Conservation (phyloP, 2,888 invertebrate species). For the Scaptodrosophila latifasciaeformis region DNA sequence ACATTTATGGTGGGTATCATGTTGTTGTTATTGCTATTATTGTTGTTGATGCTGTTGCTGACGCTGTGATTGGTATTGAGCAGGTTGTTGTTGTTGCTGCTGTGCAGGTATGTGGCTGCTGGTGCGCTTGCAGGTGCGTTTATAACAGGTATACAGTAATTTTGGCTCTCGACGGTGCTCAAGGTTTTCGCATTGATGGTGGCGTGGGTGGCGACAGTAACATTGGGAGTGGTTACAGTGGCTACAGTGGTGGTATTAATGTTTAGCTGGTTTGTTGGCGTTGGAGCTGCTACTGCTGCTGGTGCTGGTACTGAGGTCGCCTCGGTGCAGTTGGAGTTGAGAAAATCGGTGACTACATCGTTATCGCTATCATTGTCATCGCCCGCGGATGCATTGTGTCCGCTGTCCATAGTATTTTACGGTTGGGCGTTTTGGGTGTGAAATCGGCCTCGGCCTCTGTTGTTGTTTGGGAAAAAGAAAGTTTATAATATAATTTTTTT, state of each 20-base stretch:
- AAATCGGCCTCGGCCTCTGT: slow-evolving; percentile 18
- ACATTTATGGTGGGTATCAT: slow-evolving; percentile 90
- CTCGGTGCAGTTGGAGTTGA: slow-evolving; percentile 68
- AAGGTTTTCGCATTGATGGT: slow-evolving; percentile 29
- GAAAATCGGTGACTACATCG: slow-evolving; percentile 75
- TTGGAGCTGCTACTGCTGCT: neutral
- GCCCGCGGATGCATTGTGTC: slow-evolving; percentile 35
- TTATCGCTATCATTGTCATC: slow-evolving; percentile 75
- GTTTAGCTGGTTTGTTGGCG: slow-evolving; percentile 2
- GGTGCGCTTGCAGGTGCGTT: slow-evolving; percentile 63
- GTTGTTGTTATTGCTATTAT: slow-evolving; percentile 57
- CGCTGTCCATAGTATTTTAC: slow-evolving; percentile 53
- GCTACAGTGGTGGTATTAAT: neutral
- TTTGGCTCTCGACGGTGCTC: slow-evolving; percentile 60
- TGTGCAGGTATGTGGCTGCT: slow-evolving; percentile 15
- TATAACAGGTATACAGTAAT: slow-evolving; percentile 71
- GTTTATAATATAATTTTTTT: slow-evolving; percentile 47
- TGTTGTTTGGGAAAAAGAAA: slow-evolving; percentile 50
- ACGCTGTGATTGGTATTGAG: slow-evolving; percentile 28
- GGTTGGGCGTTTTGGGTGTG: slow-evolving; percentile 31
- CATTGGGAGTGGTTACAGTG: slow-evolving; percentile 9
- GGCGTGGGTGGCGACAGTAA: slow-evolving; percentile 24
- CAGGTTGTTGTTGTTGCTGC: slow-evolving; percentile 41
- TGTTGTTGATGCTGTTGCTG: slow-evolving; percentile 35
- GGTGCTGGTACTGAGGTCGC: slow-evolving; percentile 2